Base-by-base conservation (phyloP, 2,797 vertebrate species). In the Eleutherodactylus coqui region DNA sequence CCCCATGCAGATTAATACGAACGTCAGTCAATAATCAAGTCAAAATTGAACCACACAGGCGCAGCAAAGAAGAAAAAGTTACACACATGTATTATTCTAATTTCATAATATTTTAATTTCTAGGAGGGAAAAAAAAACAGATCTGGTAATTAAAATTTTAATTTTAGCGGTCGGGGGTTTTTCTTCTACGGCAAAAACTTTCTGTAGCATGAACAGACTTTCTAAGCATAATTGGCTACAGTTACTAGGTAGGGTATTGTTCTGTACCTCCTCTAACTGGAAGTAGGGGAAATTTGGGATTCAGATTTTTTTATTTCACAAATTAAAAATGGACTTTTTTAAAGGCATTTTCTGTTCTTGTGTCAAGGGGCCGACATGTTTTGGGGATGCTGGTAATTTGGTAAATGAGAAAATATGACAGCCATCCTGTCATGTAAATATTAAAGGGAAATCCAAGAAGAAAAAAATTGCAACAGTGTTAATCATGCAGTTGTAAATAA, bases 1-100 rank as follows among this genome's bases (percentile, higher is more conserved):
- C 69, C 85, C 51, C 17, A 45, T 11, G 16, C 29, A 69, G 58
- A 41, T 73, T 60, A 83, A 83, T 83, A 72, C 19, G 51, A 58
- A 83, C 27, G 69, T 41, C 69, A 73, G 81, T 83, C 81, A 83
- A 83, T 83, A 83, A 83, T 83, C n/a, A 55, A n/a, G 36, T 10
- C 49, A 58, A 83, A 55, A 83, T 51, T 67, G 67, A 55, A 27
- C 32, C 67, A 55, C 47, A 73, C 49, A 60, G 32, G 38, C 36
- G 36, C 49, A 55, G 69, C 45, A 73, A 51, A 60, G 69, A 70
- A 14, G 67, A 45, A 73, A n/a, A 82, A 73, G 80, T 83, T 72
- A 75, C 81, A 82, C 47, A 29, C 36, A n/a, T 41, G 49, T 17
- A 82, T 72, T 72, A 36, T 55, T 41, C 67, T 75, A 21, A 73